Evolutionary conservation across 2,797 vertebrate genomes (phyloP).

Genomic region (Meriones psammophilus): DNA sequence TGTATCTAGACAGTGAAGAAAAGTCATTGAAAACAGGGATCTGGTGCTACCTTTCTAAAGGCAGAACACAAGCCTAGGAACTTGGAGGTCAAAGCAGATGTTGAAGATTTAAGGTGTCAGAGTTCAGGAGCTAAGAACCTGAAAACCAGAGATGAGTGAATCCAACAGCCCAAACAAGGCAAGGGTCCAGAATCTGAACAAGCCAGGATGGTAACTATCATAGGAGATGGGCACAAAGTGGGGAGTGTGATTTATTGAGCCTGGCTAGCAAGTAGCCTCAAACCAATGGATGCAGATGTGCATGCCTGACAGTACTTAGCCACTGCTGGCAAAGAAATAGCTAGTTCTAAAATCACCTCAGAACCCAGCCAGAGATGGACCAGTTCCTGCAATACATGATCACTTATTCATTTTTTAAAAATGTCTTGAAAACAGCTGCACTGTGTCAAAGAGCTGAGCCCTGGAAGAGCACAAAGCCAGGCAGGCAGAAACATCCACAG

Average conservation of each 20-base stretch:
- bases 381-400: not conserved
- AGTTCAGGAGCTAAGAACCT: constrained; percentile 2
- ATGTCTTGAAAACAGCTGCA: not conserved
- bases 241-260: not conserved
- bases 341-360: not conserved
- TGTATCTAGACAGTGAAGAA: not conserved
- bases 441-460: not conserved
- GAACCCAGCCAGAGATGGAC: not conserved
- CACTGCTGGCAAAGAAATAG: not conserved
- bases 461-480: not conserved
- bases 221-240: not conserved
- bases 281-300: not conserved
- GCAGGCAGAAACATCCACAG: not conserved
- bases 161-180: not conserved
- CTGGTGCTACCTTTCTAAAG: not conserved
- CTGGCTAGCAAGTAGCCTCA: not conserved
- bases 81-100: not conserved
- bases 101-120: not conserved
- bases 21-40: not conserved
- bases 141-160: not conserved
- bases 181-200: not conserved
- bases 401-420: not conserved
- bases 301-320: not conserved
- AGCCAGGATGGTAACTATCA: rapidly evolving
- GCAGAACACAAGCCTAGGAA: not conserved